These are phyloP conservation scores for Phenganax subtilis DNA, from an alignment of 92 coral and sea anemone genomes.

Conservation along the genomic window DNA sequence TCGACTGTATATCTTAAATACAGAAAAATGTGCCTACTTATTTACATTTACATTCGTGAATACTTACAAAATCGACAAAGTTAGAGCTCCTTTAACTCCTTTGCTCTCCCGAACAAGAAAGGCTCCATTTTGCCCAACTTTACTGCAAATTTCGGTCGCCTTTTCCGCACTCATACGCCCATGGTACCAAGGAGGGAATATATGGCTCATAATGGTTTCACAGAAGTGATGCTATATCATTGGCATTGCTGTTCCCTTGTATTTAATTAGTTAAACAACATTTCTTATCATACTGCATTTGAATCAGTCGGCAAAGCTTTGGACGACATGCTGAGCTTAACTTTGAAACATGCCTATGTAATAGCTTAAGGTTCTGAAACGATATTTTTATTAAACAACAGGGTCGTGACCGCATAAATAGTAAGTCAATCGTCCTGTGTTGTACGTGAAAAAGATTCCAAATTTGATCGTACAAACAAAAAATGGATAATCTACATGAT, in stretches of 20 bases:
- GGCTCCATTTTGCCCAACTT: slow-evolving; percentile 36
- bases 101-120: slow-evolving; percentile 34
- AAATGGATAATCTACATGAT: too few species aligned
- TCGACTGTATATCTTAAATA: too few species aligned
- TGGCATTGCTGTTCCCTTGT: background rate
- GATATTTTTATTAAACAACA: background rate
- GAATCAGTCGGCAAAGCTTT: background rate
- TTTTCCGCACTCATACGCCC: slow-evolving; percentile 19
- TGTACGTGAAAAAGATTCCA: too few species aligned
- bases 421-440: too few species aligned
- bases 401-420: too few species aligned
- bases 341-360: background rate
- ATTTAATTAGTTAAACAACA: background rate
- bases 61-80: slow-evolving; percentile 37
- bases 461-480: too few species aligned
- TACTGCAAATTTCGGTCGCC: slow-evolving; percentile 22
- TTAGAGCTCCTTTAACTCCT: slow-evolving; percentile 2
- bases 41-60: background rate
- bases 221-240: background rate
- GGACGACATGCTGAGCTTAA: background rate
- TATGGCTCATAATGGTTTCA: slow-evolving; percentile 5
- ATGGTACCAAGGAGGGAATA: slow-evolving; percentile 26
- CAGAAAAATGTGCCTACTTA: too few species aligned
- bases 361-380: slow-evolving; percentile 2
- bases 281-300: background rate